Evolutionary conservation across 2,888 invertebrate genomes (phyloP).

Genomic region (Priocnemis perturbator): DNA sequence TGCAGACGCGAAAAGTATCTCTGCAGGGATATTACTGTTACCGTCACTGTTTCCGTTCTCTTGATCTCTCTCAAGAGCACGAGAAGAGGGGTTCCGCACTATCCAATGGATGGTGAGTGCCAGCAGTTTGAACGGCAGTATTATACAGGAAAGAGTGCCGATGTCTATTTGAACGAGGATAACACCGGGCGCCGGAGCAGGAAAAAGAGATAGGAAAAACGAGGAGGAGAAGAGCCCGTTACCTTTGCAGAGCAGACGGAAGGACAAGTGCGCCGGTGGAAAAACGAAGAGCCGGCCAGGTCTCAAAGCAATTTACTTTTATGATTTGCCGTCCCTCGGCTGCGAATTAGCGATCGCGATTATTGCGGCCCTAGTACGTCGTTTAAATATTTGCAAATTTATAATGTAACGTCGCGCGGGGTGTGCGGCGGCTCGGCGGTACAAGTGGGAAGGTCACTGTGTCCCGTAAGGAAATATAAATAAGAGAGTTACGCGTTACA

Average conservation of each 20-base stretch:
- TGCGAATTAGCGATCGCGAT: conserved; percentile 4
- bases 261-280: conserved; percentile 24
- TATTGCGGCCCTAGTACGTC: conserved; percentile 1
- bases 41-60: conserved; percentile 51
- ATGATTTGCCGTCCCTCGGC: background rate
- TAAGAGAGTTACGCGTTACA: too few species aligned
- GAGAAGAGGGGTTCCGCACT: conserved; percentile 46
- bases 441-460: too few species aligned
- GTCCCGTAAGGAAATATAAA: too few species aligned
- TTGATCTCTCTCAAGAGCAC: conserved; percentile 51
- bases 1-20: conserved; percentile 51
- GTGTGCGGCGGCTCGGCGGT: background rate
- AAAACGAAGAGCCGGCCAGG: conserved; percentile 3
- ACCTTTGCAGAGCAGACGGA: conserved; percentile 14
- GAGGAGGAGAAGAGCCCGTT: conserved; percentile 24
- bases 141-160: conserved; percentile 56
- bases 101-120: conserved; percentile 50
- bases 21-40: conserved; percentile 54
- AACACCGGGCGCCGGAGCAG: conserved; percentile 30
- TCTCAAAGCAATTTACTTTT: conserved; percentile 13
- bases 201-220: conserved; percentile 34
- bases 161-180: conserved; percentile 57
- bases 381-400: background rate
- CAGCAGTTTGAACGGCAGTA: conserved; percentile 53
- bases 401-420: background rate